Evolutionary conservation across 2,888 invertebrate genomes (phyloP).

Genomic region (Melinopterus prodromus): DNA sequence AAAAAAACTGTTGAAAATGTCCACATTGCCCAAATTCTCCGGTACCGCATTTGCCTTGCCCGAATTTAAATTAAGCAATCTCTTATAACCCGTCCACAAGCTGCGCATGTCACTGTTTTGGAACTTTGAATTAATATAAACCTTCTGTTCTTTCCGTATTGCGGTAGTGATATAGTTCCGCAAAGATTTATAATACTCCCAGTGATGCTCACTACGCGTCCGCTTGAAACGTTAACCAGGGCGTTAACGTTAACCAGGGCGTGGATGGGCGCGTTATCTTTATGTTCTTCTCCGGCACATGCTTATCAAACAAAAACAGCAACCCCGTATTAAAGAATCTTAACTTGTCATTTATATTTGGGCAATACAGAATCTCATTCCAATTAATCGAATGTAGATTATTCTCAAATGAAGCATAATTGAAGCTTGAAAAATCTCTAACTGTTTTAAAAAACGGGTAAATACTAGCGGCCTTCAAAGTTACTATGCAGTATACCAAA

Average conservation of each 20-base stretch:
- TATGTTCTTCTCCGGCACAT: slow-evolving; percentile 14
- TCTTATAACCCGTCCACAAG: slow-evolving; percentile 5
- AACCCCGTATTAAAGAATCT: background rate
- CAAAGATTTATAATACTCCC: slow-evolving; percentile 33
- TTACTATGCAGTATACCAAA: background rate
- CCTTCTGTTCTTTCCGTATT: slow-evolving; percentile 27
- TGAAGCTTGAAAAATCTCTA: background rate
- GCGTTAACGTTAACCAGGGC: slow-evolving; percentile 29
- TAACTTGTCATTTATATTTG: slow-evolving; percentile 22
- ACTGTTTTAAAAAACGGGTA: background rate
- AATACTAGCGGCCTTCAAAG: background rate
- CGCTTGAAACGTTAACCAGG: slow-evolving; percentile 18
- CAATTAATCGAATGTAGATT: background rate
- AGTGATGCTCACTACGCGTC: slow-evolving; percentile 7
- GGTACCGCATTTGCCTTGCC: slow-evolving; percentile 13
- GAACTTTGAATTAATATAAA: slow-evolving; percentile 24
- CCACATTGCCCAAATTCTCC: background rate
- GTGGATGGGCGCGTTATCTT: background rate
- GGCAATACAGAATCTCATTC: slow-evolving; percentile 6
- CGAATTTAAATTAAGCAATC: slow-evolving; percentile 7
- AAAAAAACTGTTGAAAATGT: slow-evolving; percentile 16
- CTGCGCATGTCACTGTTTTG: background rate
- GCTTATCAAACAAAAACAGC: slow-evolving; percentile 23
- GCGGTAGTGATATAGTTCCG: slow-evolving; percentile 31
- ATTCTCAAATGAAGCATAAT: background rate